phyloP scores from a whole-genome alignment of 2,797 vertebrate genomes.

The Schizothorax lantsangensis region DNA sequence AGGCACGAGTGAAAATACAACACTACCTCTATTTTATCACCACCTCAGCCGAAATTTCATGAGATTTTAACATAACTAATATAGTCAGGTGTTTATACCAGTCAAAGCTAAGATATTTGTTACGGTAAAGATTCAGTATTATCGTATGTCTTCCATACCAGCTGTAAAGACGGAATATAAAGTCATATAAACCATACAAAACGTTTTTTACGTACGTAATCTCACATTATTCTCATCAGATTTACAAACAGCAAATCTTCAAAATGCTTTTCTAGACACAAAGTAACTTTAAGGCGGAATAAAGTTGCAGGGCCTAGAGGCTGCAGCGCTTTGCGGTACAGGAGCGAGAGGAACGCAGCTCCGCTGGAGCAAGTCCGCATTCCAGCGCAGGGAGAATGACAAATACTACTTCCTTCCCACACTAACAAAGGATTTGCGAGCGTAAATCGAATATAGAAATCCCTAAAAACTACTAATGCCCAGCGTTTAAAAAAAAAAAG shows the following conservation, averaged over 20 bases:
- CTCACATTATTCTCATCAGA: neutral
- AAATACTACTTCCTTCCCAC: neutral
- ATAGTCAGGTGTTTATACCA: neutral
- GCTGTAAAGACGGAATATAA: neutral
- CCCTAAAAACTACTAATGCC: neutral
- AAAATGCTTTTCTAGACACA: slow-evolving; percentile 7
- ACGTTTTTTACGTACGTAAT: neutral
- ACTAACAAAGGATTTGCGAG: neutral
- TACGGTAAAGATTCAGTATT: neutral
- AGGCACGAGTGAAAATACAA: slow-evolving; percentile 8
- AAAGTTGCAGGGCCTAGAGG: slow-evolving; percentile 58
- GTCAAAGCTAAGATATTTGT: neutral
- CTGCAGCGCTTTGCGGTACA: slow-evolving; percentile 51
- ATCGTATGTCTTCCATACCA: neutral
- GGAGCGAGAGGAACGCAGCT: slow-evolving; percentile 63
- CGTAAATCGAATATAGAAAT: neutral
- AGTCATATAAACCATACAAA: neutral
- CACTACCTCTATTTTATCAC: neutral
- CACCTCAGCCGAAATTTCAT: neutral
- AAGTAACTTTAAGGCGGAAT: slow-evolving; percentile 3
- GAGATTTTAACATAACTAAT: neutral
- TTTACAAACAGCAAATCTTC: neutral
- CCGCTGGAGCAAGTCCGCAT: slow-evolving; percentile 63
- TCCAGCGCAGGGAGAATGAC: slow-evolving; percentile 65
- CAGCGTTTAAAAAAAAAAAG: neutral